Base-by-base conservation (phyloP, 2,888 invertebrate genomes). In the Meteorus cinctellus region DNA sequence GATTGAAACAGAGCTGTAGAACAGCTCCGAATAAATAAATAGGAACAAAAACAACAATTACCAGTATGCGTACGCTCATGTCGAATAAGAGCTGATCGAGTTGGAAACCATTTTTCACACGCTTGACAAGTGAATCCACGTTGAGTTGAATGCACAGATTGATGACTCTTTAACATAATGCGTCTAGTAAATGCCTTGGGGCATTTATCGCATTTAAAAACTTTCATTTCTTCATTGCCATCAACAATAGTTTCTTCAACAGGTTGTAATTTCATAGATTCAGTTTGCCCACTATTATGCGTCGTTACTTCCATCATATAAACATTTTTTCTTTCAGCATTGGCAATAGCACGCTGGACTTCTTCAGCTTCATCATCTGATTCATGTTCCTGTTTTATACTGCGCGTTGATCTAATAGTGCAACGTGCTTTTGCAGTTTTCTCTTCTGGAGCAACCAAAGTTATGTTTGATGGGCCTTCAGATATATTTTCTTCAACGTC, bases 51-150 rank as follows among this genome's bases (percentile, higher is more conserved):
- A 1, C 29, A 48, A 24, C 24, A 63, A 59, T 74, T 92, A 79
- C 93, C 94, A 0, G 93, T 93, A 89, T 95, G 95, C 70, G 93
- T 93, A 74, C 94, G 91, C 89, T 91, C 91, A 88, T 95, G 95
- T 0, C 95, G 92, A 59, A 92, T 91, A 36, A 94, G 90, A n/a
- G 94, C 94, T 74, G 93, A 92, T 81, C 91, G 88, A 1, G 94
- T 93, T 12, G 94, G 93, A 85, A 95, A 92, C 91, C 92, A 92
- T 87, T 94, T 93, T 77, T 93, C 92, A 82, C 94, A 94, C 41
- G 91, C 88, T 16, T 88, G 90, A 79, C 94, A 92, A 51, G 91
- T 92, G 80, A 91, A 92, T 8, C 92, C 92, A 77, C 91, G 86
- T 76, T 93, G 92, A 60, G 92, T 92, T 78, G 91, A 91, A 82